Base-by-base conservation (phyloP, 2,888 invertebrate genomes). In the Ditylenchus weischeri region DNA sequence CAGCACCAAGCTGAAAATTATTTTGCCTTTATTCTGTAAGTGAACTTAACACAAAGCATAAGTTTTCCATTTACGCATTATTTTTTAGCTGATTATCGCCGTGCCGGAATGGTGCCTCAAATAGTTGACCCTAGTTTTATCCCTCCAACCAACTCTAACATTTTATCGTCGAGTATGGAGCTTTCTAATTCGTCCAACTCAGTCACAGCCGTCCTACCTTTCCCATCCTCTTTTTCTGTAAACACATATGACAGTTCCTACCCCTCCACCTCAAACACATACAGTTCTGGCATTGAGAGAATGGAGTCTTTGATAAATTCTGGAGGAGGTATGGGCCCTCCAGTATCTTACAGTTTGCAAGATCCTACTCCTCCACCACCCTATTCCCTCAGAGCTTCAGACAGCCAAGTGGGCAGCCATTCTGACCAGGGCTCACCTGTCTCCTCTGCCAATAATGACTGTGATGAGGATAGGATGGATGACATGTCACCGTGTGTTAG, bases 11-110 rank as follows among this genome's bases (percentile, higher is more conserved):
- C 29, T 78, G 19, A 69, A 64, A 38, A 69, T 79, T 18, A 62
- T 71, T 11, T 62, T 79, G 1, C 79, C 79, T 19, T 69, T 73
- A 2, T 58, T 59, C 57, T 21, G 54, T 54, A 54, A 54, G 29
- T 54, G 2, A 7, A 29, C 57, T 6, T 35, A n/a, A n/a, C n/a
- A 10, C 21, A 21, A 54, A 11, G 15, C 15, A 36, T 36, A 21
- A 21, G n/a, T 19, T 38, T 29, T 38, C 35, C 4, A 50, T 15
- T 23, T 66, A 29, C n/a, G 1, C 18, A 64, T 50, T 36, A 67
- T 19, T 50, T 61, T 65, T 65, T 38, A 65, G 60, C 64, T 15
- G 71, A 71, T 36, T 71, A 73, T 49, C 54, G 59, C 11, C 63
- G 63, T 19, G 72, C 65, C 11, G 70, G 70, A 4, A 54, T 71